Evolutionary conservation across 2,113 vertebrate genomes (phyloP), one percentile per base, ranked within the genome.

Genomic region (Crotalus horridus): DNA sequence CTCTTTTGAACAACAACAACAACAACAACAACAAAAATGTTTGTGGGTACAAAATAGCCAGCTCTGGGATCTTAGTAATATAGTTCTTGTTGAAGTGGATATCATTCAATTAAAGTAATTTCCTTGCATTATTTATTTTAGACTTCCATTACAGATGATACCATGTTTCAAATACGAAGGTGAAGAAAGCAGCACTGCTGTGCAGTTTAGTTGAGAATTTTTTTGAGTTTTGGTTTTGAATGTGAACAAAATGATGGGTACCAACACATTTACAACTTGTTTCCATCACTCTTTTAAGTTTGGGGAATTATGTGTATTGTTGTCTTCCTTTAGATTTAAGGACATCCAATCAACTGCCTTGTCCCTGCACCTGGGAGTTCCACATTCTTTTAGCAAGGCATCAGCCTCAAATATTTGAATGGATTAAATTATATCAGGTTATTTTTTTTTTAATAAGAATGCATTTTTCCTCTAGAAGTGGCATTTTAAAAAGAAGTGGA

Each of bases 321-420:
- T 88, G 0, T 88, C 94, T 93, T 94, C 9, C 23, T 33, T 46
- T 39, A 90, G 86, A 90, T 33, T 95, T 95, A 85, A 56, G 0
- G 23, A 46, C 94, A 5, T 90, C 96, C 94, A 96, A 95, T 95
- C 59, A 87, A 92, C 95, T 94, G 95, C 94, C 95, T 96, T 92
- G 92, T 90, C n/a, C 58, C 95, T 53, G 69, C 92, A 97, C 87
- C n/a, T 95, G 4, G 48, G 23, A 93, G 95, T 96, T 97, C 11
- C 8, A 39, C 97, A 96, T 96, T 88, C 95, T 94, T 90, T 91
- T 95, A 93, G 93, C 96, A 51, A 89, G 93, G 59, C 90, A 90
- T 93, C 91, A 93, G 64, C 85, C 96, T 87, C n/a, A 94, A 93
- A 94, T 90, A 96, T 88, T 92, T 90, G 81, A 96, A 94, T 91